Evolutionary conservation across 2,888 invertebrate genomes (phyloP), one percentile per base, ranked within the genome.

Genomic region (Agonopterix heracliana): DNA sequence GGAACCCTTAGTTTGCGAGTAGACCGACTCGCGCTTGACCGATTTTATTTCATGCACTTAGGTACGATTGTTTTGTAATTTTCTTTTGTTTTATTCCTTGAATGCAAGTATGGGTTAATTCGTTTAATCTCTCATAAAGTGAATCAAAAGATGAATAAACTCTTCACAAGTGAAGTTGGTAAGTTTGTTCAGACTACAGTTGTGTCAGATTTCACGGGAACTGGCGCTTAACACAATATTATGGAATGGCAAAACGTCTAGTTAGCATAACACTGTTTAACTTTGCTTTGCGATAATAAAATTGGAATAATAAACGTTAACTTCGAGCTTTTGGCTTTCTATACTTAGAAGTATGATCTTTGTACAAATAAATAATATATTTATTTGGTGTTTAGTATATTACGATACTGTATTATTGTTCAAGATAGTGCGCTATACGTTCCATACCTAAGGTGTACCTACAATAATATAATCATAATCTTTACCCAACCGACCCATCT

Each of bases 221-320:
- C 73, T 66, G 60, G 63, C 68, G 74, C 74, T 75, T 81, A 78
- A 76, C 77, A 77, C 74, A 82, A 82, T 82, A 81, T 82, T 82
- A 78, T 78, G 79, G 68, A 71, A 74, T 66, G 66, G 70, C 66
- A 65, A 68, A 74, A 73, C 74, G 77, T 81, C 74, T 74, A 78
- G 71, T 77, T 79, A 72, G 70, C 74, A 80, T 75, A 81, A 78
- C 74, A 72, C 67, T 71, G 74, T 73, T 75, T 69, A 78, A 78
- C 70, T 75, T 78, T 57, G 55, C 61, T 58, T 57, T 60, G 63
- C 60, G 64, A 68, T 73, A 71, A 62, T 62, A 59, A 69, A 68
- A 64, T 64, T 59, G 55, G 56, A 62, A 66, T 66, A 65, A 49
- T 38, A 38, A 11, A 41, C 12, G 41, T 41, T 41, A 12, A 41